Percentiles rank a stretch among this genome's conserved stretches.
These are phyloP conservation scores for Leptatherina wallacei DNA, from an alignment of 2,797 vertebrate genomes.

Conservation along the genomic window DNA sequence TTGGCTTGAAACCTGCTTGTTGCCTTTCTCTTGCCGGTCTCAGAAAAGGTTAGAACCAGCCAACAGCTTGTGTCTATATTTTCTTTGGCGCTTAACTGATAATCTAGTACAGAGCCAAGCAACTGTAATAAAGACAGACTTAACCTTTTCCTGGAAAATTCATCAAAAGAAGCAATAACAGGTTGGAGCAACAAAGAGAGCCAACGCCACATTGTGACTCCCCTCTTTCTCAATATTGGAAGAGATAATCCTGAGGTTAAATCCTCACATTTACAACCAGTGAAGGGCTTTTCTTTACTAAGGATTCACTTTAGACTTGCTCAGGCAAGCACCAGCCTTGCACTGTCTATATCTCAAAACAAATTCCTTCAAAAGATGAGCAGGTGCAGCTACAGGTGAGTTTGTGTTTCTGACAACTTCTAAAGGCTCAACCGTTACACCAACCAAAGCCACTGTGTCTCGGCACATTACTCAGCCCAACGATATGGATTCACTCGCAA, in stretches of 20 bases:
- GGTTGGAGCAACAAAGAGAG: slow-evolving; percentile 78
- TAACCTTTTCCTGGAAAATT: slow-evolving; percentile 66
- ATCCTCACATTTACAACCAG: slow-evolving; percentile 45
- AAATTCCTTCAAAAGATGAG: slow-evolving; percentile 12
- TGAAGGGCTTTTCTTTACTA: slow-evolving; percentile 25
- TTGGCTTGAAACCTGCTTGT: background rate
- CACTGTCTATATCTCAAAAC: slow-evolving; percentile 35
- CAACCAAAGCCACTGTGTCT: background rate
- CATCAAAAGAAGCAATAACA: slow-evolving; percentile 83
- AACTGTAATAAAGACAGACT: slow-evolving; percentile 63
- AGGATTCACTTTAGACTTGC: slow-evolving; percentile 19
- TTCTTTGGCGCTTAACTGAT: slow-evolving; percentile 33
- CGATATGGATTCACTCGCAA: background rate
- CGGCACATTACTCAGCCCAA: background rate
- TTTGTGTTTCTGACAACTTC: background rate
- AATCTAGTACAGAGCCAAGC: slow-evolving; percentile 44
- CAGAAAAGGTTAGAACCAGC: background rate
- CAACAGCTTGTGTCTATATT: background rate
- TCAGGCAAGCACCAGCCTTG: slow-evolving; percentile 28
- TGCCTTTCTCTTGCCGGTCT: background rate
- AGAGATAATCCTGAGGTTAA: slow-evolving; percentile 74
- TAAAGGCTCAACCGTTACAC: background rate
- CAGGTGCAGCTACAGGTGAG: background rate
- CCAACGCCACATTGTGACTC: slow-evolving; percentile 51
- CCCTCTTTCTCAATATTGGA: slow-evolving; percentile 67